Conservation (phyloP, 2,888 invertebrate species). For the Chrysomela aeneicollis region DNA sequence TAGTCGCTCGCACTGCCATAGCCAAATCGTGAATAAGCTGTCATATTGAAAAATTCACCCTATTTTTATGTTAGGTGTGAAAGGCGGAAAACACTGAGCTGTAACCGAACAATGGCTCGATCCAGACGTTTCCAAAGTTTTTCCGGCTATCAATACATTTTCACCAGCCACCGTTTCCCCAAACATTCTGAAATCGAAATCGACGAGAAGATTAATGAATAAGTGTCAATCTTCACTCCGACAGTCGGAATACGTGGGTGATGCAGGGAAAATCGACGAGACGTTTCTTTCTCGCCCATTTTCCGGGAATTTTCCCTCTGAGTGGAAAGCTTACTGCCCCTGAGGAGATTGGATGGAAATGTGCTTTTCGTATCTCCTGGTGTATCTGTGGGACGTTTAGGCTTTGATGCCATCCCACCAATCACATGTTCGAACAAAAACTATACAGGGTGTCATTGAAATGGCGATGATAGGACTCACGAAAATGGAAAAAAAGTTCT, state of each 20-base stretch:
- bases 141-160: slow-evolving; percentile 20
- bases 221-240: slow-evolving; percentile 3
- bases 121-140: neutral
- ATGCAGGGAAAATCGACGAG: slow-evolving; percentile 23
- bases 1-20: too few relatives aligned
- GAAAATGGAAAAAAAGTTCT: too few relatives aligned
- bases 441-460: too few relatives aligned
- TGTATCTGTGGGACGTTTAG: neutral
- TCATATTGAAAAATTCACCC: too few relatives aligned
- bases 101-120: neutral
- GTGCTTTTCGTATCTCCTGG: neutral
- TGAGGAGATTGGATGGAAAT: neutral
- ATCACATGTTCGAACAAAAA: neutral
- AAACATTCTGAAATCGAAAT: slow-evolving; percentile 27
- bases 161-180: slow-evolving; percentile 23
- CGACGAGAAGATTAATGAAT: slow-evolving; percentile 36
- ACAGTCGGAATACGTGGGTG: neutral
- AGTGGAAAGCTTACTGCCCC: neutral
- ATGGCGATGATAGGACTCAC: too few relatives aligned
- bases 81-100: too few relatives aligned
- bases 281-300: slow-evolving; percentile 7
- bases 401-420: neutral
- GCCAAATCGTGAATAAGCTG: too few relatives aligned
- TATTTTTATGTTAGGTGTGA: too few relatives aligned
- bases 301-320: slow-evolving; percentile 10